Base-by-base conservation (phyloP, 1,140 invertebrate species). In the Neelides sp. region DNA sequence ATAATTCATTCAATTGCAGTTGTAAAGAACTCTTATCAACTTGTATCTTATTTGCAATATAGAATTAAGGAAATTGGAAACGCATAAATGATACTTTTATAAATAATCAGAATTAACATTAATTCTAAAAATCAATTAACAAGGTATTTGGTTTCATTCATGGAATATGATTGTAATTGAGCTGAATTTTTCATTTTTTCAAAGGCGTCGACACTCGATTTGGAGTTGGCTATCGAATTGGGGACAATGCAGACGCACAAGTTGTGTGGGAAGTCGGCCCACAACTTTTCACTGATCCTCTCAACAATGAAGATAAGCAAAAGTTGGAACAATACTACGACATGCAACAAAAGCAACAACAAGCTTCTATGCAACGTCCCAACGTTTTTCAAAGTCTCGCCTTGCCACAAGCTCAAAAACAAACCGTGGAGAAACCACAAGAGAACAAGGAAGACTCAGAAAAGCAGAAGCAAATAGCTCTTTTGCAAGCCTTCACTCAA, bases 181-280 rank as follows among this genome's bases (percentile, higher is more conserved):
- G n/a, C n/a, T 46, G 19, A 19, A n/a, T n/a, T 32, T 24, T 47
- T 24, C 43, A 30, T 27, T 34, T 32, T 3, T 26, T 50, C 28
- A 3, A 15, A 61, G 59, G 59, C 24, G 50, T 61, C 10, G 59
- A 61, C 40, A 61, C 59, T 20, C 52, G 59, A 10, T 36, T 61
- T 4, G 59, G 59, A 5, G 37, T 61, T 28, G 59, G 59, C 1
- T 61, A 61, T 28, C 52, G 59, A 0, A 52, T 61, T 10, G 59
- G 59, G 12, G 52, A 53, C 30, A 51, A 50, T 41, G 52, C 52
- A 8, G 59, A 61, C 42, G 59, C 59, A 22, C 59, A 61, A 53
- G 30, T 61, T 3, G 42, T 61, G 20, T 57, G 52, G 52, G 59
- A 61, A 45, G 52, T 61, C 17, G 59, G 59, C n/a, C 59, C 59